A percentile compares a stretch with the other conserved stretches of the same genome.
Evolutionary conservation across 2,888 invertebrate genomes (phyloP).

Genomic region (Galeruca laticollis): DNA sequence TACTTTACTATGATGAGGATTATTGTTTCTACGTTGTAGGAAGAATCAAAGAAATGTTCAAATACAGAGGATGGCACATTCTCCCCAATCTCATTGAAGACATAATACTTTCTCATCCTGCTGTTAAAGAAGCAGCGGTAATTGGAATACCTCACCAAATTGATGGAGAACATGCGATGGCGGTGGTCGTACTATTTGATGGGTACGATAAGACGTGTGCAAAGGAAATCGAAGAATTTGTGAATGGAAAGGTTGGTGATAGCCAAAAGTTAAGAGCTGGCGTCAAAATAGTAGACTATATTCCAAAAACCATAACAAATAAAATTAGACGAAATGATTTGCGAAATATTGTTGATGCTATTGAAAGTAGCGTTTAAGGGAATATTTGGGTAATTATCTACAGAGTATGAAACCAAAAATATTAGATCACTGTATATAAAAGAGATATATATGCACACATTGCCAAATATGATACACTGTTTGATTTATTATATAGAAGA

Average conservation of each 20-base stretch:
- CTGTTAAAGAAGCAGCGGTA: conserved; percentile 82
- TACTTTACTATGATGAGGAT: conserved; percentile 67
- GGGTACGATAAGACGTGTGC: conserved; percentile 54
- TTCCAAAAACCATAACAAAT: conserved; percentile 30
- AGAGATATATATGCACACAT: no score
- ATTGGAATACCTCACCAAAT: conserved; percentile 73
- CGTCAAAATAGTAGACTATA: conserved; percentile 37
- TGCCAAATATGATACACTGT: no score
- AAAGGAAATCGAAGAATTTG: conserved; percentile 63
- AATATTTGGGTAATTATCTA: not conserved
- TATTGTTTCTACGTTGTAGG: conserved; percentile 66
- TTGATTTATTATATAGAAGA: no score
- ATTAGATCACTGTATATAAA: no score
- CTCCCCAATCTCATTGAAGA: conserved; percentile 86
- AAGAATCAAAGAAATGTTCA: conserved; percentile 67
- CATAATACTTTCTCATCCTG: conserved; percentile 76
- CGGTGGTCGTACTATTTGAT: conserved; percentile 38
- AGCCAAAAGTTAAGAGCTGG: conserved; percentile 42
- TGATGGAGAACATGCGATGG: conserved; percentile 77
- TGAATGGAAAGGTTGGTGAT: conserved; percentile 38
- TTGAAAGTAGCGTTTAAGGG: not conserved
- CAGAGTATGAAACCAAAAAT: no score
- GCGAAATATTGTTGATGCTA: not conserved
- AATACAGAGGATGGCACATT: conserved; percentile 67
- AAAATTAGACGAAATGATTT: conserved; percentile 1